phyloP scores from a whole-genome alignment of 2,113 vertebrate species.

The Muscicapa adusta region DNA sequence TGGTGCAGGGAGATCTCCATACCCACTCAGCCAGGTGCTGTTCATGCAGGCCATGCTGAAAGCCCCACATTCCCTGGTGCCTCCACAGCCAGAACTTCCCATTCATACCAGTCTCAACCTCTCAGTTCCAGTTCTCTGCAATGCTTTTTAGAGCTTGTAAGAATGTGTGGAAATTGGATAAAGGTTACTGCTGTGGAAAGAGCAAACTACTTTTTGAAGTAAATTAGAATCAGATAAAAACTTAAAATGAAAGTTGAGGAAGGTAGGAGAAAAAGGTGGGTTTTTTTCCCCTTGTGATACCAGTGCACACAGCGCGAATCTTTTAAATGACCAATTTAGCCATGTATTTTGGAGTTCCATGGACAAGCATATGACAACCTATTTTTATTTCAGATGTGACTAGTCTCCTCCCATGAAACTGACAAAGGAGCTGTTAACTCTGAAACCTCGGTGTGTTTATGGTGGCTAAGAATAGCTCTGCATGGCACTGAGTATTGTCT shows the following conservation, averaged over 20 bases:
- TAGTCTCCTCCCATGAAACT: background rate
- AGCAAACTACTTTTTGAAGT: background rate
- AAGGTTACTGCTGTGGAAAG: background rate
- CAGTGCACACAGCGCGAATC: fast-evolving
- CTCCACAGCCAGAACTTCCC: background rate
- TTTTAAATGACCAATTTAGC: background rate
- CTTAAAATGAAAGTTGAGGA: background rate
- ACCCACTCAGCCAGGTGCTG: fast-evolving
- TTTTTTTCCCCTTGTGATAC: background rate
- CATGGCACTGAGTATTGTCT: background rate
- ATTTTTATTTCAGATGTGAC: conserved; percentile 11
- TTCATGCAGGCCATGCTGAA: background rate
- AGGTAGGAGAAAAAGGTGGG: background rate
- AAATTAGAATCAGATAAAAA: background rate
- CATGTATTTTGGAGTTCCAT: background rate
- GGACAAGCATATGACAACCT: background rate
- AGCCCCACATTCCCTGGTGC: background rate
- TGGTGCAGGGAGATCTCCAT: background rate
- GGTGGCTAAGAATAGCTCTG: background rate
- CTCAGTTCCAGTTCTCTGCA: background rate
- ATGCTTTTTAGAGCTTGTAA: background rate
- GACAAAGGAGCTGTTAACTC: conserved; percentile 8
- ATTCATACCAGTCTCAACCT: background rate
- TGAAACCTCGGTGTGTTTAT: background rate
- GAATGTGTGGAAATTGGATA: background rate